Evolutionary conservation across 2,113 vertebrate species (phyloP), one percentile per base, ranked within the genome.

Genomic region (Colinus virginianus): DNA sequence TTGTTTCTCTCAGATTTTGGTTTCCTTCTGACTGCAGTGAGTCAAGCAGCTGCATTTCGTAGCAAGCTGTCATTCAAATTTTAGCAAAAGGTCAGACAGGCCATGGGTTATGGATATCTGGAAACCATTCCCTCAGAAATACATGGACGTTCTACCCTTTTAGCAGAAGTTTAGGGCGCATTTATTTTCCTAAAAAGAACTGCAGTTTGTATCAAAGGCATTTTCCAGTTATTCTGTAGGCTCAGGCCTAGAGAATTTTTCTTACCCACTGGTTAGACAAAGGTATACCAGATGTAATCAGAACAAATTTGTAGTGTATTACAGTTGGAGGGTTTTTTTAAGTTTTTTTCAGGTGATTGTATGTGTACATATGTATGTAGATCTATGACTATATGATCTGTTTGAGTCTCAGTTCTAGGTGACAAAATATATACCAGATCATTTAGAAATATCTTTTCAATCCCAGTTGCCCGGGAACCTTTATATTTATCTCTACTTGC

Each of bases 401-500:
- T 68, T 28, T 45, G 22, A 74, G 17, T 55, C 63, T 78, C 32
- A 15, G 23, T 69, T 80, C 79, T 78, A 62, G 88, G 48, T 84
- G 42, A 21, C 69, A 92, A 79, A 66, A 53, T 45, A 53, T 80
- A 45, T 36, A 42, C 38, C 16, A 25, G 42, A 34, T 20, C 80
- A 34, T 89, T 90, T 84, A 63, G 55, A 61, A 36, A 45, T 19
- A 43, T 62, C 36, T 87, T 90, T 76, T 85, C 82, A 72, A 32
- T 70, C 78, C 30, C 23, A 46, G 91, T 95, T 96, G 86, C 95
- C 91, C 88, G 77, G 94, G 80, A 95, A 85, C 93, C 4, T 79
- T 56, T 64, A 15, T 61, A 40, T 90, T 96, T 91, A 71, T 56
- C 53, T 79, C 69, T 70, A 23, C 34, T 88, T 61, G 63, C 56